Conservation (phyloP, 2,797 vertebrate genomes). For the Onychomys arenicola region DNA sequence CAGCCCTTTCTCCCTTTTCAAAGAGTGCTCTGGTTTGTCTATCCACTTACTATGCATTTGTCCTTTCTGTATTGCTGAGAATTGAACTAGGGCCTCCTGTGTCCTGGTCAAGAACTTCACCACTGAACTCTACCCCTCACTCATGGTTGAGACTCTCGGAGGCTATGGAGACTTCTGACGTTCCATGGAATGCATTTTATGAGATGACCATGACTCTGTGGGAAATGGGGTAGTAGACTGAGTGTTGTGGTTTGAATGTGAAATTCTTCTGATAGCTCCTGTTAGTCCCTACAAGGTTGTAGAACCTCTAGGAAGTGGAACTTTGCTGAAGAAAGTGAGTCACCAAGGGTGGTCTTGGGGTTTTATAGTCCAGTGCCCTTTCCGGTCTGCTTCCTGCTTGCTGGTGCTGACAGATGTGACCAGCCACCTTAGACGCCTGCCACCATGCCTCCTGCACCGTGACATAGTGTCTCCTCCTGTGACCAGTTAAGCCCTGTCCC, state of each 20-base stretch:
- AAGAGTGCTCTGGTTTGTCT: background rate
- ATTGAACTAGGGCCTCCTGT: background rate
- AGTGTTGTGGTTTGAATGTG: background rate
- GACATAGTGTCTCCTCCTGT: background rate
- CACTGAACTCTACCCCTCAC: no score
- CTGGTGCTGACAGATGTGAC: background rate
- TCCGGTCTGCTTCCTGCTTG: background rate
- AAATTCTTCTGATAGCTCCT: background rate
- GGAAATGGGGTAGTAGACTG: background rate
- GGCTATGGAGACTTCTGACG: background rate
- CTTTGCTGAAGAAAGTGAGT: background rate
- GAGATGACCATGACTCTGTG: background rate
- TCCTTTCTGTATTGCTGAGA: background rate
- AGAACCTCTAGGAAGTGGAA: background rate
- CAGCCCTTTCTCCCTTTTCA: background rate
- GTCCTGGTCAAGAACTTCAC: background rate
- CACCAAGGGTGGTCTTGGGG: background rate
- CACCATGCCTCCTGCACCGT: background rate
- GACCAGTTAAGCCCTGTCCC: background rate
- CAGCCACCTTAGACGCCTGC: background rate
- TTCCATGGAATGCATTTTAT: background rate
- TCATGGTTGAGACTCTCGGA: background rate
- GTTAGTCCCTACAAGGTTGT: background rate
- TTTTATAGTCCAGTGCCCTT: background rate
- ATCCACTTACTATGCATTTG: background rate